These are phyloP conservation scores for Atta cephalotes DNA, from an alignment of 1,140 invertebrate genomes.

Conservation along the genomic window DNA sequence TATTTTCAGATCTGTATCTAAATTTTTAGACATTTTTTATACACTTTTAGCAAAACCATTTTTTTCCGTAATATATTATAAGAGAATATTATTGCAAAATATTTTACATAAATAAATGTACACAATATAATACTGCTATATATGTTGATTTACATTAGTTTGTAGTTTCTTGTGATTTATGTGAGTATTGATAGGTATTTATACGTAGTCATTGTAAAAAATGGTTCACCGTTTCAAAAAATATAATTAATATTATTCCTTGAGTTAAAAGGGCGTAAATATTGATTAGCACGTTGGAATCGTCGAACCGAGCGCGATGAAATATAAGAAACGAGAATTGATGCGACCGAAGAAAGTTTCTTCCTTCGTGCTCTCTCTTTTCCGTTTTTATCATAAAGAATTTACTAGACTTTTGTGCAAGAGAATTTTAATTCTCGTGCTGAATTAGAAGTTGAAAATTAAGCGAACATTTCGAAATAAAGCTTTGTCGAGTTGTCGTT, in stretches of 20 bases:
- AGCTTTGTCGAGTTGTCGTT: slow-evolving; percentile 27
- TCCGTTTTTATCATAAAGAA: slow-evolving; percentile 16
- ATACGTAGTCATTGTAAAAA: slow-evolving; percentile 1
- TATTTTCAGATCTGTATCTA: too few species aligned
- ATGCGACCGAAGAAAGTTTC: background rate
- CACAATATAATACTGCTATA: background rate
- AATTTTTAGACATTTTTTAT: too few species aligned
- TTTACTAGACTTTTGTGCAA: slow-evolving; percentile 13
- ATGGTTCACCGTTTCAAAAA: background rate
- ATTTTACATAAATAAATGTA: background rate
- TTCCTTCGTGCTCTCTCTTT: background rate
- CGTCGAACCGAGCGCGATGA: background rate
- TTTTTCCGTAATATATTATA: background rate
- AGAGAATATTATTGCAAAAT: background rate
- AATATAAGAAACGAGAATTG: slow-evolving; percentile 32
- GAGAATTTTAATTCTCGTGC: slow-evolving; percentile 40
- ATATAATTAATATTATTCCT: slow-evolving; percentile 44
- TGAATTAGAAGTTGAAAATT: slow-evolving; percentile 46
- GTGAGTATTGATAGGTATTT: background rate
- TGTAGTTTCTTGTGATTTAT: slow-evolving; percentile 14
- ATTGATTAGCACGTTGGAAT: slow-evolving; percentile 41
- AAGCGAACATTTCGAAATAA: slow-evolving; percentile 34
- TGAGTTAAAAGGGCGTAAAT: background rate
- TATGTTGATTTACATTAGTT: background rate
- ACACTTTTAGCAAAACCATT: too few species aligned